Evolutionary conservation across 2,888 invertebrate genomes (phyloP).

Genomic region (Drosophila mimetica): DNA sequence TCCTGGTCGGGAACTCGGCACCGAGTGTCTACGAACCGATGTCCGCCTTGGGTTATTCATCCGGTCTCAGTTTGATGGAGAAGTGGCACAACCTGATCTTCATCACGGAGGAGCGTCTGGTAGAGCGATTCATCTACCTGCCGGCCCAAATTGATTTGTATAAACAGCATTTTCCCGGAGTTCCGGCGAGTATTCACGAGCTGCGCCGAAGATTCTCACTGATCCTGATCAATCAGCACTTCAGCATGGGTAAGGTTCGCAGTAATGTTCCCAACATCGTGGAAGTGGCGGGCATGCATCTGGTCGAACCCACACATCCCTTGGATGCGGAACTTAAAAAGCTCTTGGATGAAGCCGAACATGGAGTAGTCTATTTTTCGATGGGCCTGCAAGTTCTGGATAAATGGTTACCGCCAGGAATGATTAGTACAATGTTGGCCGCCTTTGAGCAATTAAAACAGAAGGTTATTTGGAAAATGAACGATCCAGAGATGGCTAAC

Average conservation of each 20-base stretch:
- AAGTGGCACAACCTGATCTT: constrained; percentile 32
- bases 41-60: constrained; percentile 13
- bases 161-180: constrained; percentile 50
- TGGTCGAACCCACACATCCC: constrained; percentile 50
- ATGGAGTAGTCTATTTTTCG: constrained; percentile 84
- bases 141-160: constrained; percentile 38
- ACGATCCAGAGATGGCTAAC: constrained; percentile 63
- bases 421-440: constrained; percentile 41
- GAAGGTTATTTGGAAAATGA: constrained; percentile 83
- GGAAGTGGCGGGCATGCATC: constrained; percentile 80
- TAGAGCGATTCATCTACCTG: constrained; percentile 27
- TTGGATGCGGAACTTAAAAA: constrained; percentile 68
- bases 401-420: constrained; percentile 56
- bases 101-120: constrained; percentile 38
- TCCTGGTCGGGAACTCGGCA: constrained; percentile 52
- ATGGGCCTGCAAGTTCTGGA: constrained; percentile 82
- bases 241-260: constrained; percentile 67
- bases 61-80: constrained; percentile 18
- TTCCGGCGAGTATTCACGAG: constrained; percentile 35
- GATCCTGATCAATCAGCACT: constrained; percentile 77
- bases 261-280: constrained; percentile 81
- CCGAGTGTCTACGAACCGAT: constrained; percentile 44
- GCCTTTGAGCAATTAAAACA: constrained; percentile 48
- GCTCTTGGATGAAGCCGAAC: constrained; percentile 81
- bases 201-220: constrained; percentile 64